phyloP scores from a whole-genome alignment of 2,888 invertebrate genomes.

The Drosophila subsilvestris region DNA sequence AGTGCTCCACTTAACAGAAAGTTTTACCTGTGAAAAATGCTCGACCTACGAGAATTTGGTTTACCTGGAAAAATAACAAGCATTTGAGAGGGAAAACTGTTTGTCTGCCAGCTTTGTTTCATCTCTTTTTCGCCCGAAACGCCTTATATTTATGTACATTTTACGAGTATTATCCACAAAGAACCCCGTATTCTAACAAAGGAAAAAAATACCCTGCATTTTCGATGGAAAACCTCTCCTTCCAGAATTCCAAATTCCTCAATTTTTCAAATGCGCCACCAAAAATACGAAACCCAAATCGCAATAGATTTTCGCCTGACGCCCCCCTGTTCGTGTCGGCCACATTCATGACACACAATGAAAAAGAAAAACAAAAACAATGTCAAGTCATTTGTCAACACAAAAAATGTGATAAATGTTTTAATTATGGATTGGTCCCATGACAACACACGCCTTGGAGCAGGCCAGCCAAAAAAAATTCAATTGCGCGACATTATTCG shows the following conservation, averaged over 20 bases:
- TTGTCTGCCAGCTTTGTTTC: too few relatives aligned
- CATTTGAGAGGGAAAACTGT: background rate
- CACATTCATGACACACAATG: slow-evolving; percentile 1
- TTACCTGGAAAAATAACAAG: background rate
- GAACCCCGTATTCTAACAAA: background rate
- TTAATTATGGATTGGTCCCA: slow-evolving; percentile 26
- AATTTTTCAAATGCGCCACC: slow-evolving; percentile 10
- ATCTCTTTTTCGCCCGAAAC: too few relatives aligned
- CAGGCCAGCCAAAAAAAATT: slow-evolving; percentile 11
- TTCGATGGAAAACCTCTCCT: background rate
- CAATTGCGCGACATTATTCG: slow-evolving; percentile 21
- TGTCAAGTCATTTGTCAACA: slow-evolving; percentile 48
- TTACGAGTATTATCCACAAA: too few relatives aligned
- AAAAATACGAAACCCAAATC: slow-evolving; percentile 21
- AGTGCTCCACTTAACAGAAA: too few relatives aligned
- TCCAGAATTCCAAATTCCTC: background rate
- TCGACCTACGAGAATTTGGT: too few relatives aligned
- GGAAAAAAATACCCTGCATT: background rate
- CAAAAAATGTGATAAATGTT: slow-evolving; percentile 52
- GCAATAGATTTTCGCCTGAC: slow-evolving; percentile 29
- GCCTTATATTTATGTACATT: too few relatives aligned
- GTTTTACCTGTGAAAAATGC: too few relatives aligned
- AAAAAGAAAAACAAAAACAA: slow-evolving; percentile 23
- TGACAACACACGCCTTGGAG: slow-evolving; percentile 13
- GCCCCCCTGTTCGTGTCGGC: background rate